Conservation (phyloP, 2,113 vertebrate genomes). For the chimpanzee (Pan troglodytes) region NHGRI_mPanTro3-v2.1_pri NC_072404.2:159530501-159531000, state of each 20-base stretch:
- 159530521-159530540: not conserved
- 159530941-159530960: rapidly evolving
- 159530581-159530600: not conserved
- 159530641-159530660: not conserved
- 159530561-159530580: not conserved
- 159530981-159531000: not conserved
- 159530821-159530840: no score
- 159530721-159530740: not conserved
- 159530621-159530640: not conserved
- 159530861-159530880: not conserved
- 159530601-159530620: not conserved
- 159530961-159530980: not conserved
- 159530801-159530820: not conserved
- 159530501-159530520: not conserved
- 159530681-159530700: not conserved
- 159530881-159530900: rapidly evolving
- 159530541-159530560: not conserved
- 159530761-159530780: not conserved
- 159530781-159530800: rapidly evolving
- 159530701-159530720: not conserved
- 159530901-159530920: rapidly evolving
- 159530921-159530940: not conserved
- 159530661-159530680: not conserved
- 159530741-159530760: not conserved
- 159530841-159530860: not conserved